Conservation (phyloP, 2,888 invertebrate species). For the Oxytorus armatus region DNA sequence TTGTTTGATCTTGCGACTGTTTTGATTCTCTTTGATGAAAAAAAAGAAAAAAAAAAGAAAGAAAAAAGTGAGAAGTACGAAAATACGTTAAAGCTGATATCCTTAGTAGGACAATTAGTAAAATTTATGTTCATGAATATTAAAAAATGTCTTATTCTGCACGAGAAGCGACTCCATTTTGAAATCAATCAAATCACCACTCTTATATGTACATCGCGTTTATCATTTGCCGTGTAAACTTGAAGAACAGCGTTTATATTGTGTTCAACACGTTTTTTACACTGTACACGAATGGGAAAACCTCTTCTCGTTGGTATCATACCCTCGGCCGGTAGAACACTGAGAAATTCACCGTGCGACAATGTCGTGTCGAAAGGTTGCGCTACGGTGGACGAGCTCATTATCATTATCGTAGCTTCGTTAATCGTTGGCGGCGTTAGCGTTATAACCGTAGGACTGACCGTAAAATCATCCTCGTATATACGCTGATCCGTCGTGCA, state of each 20-base stretch:
- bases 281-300: conserved; percentile 76
- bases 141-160: not conserved
- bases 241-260: conserved; percentile 73
- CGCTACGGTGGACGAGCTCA: conserved; percentile 72
- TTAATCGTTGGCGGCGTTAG: conserved; percentile 72
- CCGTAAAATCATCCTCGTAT: conserved; percentile 70
- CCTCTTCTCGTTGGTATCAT: conserved; percentile 76
- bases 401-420: conserved; percentile 74
- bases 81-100: too few relatives aligned
- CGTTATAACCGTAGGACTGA: conserved; percentile 71
- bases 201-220: conserved; percentile 71
- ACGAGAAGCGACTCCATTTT: too few relatives aligned
- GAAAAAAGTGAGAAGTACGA: not conserved
- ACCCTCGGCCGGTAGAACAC: conserved; percentile 76
- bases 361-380: conserved; percentile 76
- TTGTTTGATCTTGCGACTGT: not conserved
- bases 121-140: too few relatives aligned
- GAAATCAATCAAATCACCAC: conserved; percentile 40
- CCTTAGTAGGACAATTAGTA: too few relatives aligned
- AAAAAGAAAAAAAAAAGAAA: conserved; percentile 10
- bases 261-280: conserved; percentile 72
- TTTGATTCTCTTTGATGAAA: not conserved
- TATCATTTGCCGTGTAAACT: conserved; percentile 76
- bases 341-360: conserved; percentile 72
- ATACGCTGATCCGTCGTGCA: conserved; percentile 44